Percentiles rank a stretch among this genome's conserved stretches.
Conservation (phyloP, 2,797 vertebrate species). For the Cyclopterus lumpus region DNA sequence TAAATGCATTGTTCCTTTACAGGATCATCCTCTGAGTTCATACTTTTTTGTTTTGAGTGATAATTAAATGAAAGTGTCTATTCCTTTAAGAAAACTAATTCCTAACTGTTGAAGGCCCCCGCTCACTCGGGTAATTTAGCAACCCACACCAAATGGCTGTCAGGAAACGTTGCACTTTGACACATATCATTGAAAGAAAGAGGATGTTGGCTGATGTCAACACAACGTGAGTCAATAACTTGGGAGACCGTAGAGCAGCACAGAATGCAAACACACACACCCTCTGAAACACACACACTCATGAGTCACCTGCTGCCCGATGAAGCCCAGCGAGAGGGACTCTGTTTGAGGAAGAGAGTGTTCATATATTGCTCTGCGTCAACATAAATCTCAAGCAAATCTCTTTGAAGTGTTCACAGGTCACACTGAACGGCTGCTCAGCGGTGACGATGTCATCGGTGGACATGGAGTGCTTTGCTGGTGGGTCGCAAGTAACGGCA, state of each 20-base stretch:
- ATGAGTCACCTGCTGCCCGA: slow-evolving; percentile 25
- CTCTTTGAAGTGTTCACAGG: not conserved
- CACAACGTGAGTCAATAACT: not conserved
- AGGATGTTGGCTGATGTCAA: slow-evolving; percentile 27
- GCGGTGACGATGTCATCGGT: not conserved
- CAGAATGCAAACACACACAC: slow-evolving; percentile 3
- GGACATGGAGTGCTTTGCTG: not conserved
- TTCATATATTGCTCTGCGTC: not conserved
- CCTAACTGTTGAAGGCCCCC: not conserved
- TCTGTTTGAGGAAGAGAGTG: not conserved
- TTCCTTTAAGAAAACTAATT: not conserved
- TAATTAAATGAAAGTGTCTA: not conserved
- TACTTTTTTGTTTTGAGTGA: not conserved
- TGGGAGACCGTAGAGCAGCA: not conserved
- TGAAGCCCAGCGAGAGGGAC: not conserved
- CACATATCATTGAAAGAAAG: slow-evolving; percentile 18
- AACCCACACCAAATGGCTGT: slow-evolving; percentile 15
- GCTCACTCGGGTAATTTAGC: not conserved
- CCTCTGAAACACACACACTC: not conserved
- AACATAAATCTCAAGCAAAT: slow-evolving; percentile 18
- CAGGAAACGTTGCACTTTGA: slow-evolving; percentile 10
- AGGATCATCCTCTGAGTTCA: not conserved
- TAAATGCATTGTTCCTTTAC: not conserved
- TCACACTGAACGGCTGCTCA: not conserved
- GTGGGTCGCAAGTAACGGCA: not conserved